Evolutionary conservation across 2,797 vertebrate genomes (phyloP).

Genomic region (Diceros bicornis): DNA sequence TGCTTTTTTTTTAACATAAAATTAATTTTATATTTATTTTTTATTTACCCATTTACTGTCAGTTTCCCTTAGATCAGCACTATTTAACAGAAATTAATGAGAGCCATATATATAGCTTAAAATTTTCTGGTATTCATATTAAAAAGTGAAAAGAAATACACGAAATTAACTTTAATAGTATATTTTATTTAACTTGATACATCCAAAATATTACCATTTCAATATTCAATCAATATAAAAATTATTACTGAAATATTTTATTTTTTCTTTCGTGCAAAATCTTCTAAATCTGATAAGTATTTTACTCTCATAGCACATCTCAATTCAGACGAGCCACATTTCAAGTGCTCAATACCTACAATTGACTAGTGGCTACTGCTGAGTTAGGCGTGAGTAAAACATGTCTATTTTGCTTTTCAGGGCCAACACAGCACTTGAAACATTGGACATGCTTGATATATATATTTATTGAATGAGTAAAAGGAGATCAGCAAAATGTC

Average conservation of each 20-base stretch:
- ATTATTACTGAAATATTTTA: conserved; percentile 20
- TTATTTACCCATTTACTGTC: not conserved
- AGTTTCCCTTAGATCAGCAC: conserved; percentile 15
- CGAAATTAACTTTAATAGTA: not conserved
- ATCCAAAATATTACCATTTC: conserved; percentile 1
- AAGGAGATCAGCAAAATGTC: conserved; percentile 4
- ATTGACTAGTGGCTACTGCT: not conserved
- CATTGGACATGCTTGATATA: not conserved
- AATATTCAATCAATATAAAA: conserved; percentile 15
- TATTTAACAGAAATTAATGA: conserved; percentile 3
- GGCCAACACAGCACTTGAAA: not conserved
- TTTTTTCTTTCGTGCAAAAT: not conserved
- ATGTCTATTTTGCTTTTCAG: not conserved
- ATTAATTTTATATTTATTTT: conserved; percentile 24
- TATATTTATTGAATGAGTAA: not conserved
- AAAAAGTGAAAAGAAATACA: not conserved
- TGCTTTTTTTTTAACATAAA: not conserved
- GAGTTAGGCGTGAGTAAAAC: not conserved
- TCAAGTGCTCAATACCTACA: not conserved
- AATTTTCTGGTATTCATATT: not conserved
- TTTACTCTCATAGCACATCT: not conserved
- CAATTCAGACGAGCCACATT: not conserved
- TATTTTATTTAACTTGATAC: not conserved
- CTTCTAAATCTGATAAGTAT: not conserved
- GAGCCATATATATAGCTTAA: not conserved